phyloP scores from a whole-genome alignment of 1,140 invertebrate species.

The Acromyrmex charruanus region DNA sequence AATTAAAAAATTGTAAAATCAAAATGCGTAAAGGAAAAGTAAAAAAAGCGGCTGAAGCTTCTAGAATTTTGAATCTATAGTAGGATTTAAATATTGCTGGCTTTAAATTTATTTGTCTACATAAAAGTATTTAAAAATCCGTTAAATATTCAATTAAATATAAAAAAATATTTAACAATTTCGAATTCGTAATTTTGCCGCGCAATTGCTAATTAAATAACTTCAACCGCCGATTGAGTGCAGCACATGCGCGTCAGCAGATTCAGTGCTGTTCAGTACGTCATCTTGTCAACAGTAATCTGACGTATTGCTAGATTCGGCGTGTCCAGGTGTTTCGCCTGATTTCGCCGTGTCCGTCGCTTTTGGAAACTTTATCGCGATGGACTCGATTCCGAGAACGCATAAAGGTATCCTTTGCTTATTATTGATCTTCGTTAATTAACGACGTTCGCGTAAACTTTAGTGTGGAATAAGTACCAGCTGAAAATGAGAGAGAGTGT shows the following conservation, averaged over 20 bases:
- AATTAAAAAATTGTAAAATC: too few relatives aligned
- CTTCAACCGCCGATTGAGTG: neutral
- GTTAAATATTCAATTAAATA: neutral
- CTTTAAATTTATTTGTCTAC: too few relatives aligned
- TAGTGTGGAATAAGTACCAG: neutral
- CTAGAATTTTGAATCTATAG: too few relatives aligned
- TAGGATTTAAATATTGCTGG: too few relatives aligned
- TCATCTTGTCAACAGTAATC: neutral
- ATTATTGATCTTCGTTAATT: conserved; percentile 57
- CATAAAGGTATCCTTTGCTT: conserved; percentile 88
- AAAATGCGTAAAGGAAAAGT: too few relatives aligned
- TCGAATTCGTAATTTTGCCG: too few relatives aligned
- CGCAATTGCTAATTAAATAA: neutral
- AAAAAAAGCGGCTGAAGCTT: too few relatives aligned
- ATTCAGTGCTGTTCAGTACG: neutral
- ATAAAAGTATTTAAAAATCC: too few relatives aligned
- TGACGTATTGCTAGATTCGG: conserved; percentile 1
- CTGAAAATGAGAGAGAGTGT: neutral
- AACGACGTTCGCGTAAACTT: conserved; percentile 23
- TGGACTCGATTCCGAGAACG: conserved; percentile 92
- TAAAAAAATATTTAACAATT: too few relatives aligned
- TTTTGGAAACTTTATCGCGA: conserved; percentile 78
- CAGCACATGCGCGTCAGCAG: neutral
- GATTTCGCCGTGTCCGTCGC: neutral
- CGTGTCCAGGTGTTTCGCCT: neutral